Evolutionary conservation across 23 tunicate genomes (phyloP).

Genomic region (Ciona savignyi): DNA sequence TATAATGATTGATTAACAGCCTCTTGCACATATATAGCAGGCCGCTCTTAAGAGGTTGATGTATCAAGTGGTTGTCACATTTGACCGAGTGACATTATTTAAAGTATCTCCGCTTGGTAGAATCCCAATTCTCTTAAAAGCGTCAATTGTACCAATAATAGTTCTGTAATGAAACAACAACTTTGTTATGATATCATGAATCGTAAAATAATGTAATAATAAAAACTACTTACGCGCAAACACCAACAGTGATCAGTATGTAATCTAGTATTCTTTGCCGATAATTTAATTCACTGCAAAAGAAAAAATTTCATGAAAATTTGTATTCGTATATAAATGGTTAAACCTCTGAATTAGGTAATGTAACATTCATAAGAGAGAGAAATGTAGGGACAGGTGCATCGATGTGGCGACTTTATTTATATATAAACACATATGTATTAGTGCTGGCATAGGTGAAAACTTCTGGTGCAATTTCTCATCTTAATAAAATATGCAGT

Average conservation of each 20-base stretch:
- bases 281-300: constrained; percentile 31
- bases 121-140: constrained; percentile 56
- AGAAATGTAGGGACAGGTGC: neutral
- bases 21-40: no score
- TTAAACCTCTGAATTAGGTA: neutral
- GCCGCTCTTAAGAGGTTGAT: no score
- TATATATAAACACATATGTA: no score
- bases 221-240: constrained; percentile 51
- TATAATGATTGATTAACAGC: neutral
- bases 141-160: constrained; percentile 55
- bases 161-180: constrained; percentile 19
- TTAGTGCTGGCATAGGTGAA: no score
- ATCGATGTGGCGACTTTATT: no score
- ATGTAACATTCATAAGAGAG: neutral
- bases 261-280: constrained; percentile 38
- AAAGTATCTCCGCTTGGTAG: constrained; percentile 1
- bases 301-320: neutral
- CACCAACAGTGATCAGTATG: constrained; percentile 45
- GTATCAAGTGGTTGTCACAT: neutral
- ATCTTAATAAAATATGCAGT: no score
- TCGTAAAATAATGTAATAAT: neutral
- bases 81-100: neutral
- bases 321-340: neutral
- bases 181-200: neutral
- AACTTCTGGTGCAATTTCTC: no score